Base-by-base conservation (phyloP, 2,888 invertebrate species). In the Apamea sordens region DNA sequence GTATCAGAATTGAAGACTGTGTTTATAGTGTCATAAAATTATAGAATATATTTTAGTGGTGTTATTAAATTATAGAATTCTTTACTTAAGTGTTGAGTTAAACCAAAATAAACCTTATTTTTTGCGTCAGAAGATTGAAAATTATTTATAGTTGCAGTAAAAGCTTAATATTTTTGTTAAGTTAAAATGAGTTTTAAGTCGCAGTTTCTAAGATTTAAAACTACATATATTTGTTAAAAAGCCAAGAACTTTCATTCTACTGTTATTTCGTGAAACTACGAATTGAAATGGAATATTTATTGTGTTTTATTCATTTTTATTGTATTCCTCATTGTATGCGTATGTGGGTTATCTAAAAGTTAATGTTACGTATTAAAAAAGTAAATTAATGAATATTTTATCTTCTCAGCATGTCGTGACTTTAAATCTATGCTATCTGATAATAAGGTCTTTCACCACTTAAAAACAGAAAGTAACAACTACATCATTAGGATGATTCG, bases 231-330 rank as follows among this genome's bases (percentile, higher is more conserved):
- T 18, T 36, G 36, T 15, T n/a, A 28, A 18, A 13, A 13, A 24
- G 0, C 13, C 1, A 28, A 64, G 44, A 73, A 68, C 59, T 72
- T 72, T 64, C 32, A 74, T 74, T 68, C 1, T 28, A 47, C 44
- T 71, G 71, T 36, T 68, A 73, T n/a, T 61, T 56, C 53, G 71
- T 53, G 36, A 77, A 77, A 77, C 18, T 76, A 68, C 18, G 53
- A 56, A 76, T 68, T 47, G 15, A 32, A 72, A 72, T 74, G 56
- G 41, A 76, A 82, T 85, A 82, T 79, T 76, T 79, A 76, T 75
- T 36, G 36, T 50, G 32, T 70, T 76, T 24, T 76, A 79, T 76
- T 65, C 50, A 3, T 74, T 74, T 79, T 76, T 84, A 82, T 84
- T 78, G 75, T 84, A 59, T 76, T 70, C 50, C 15, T 70, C 15